phyloP scores from a whole-genome alignment of 2,113 vertebrate species.

The Asarcornis scutulata region DNA sequence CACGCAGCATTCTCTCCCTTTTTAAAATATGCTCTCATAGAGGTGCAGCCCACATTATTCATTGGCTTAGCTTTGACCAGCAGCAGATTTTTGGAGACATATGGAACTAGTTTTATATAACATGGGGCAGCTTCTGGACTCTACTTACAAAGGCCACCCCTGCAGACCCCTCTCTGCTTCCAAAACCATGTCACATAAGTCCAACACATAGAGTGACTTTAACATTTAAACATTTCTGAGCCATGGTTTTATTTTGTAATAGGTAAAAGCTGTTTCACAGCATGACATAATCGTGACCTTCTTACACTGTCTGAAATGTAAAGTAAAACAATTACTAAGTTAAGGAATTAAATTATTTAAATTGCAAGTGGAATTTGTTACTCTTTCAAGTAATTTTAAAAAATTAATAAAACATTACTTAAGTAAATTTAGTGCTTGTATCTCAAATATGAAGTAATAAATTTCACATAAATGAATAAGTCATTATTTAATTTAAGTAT shows the following conservation, averaged over 20 bases:
- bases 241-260: background rate
- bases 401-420: constrained; percentile 69
- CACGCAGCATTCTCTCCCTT: background rate
- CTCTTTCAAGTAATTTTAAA: constrained; percentile 55
- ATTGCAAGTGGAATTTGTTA: constrained; percentile 47
- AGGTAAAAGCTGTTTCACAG: background rate
- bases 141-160: background rate
- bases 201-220: background rate
- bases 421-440: constrained; percentile 59
- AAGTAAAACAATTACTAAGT: constrained; percentile 54
- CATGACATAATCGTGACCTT: background rate
- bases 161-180: no score
- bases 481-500: constrained; percentile 63
- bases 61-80: background rate
- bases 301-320: constrained; percentile 22
- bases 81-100: background rate
- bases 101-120: background rate
- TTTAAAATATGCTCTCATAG: background rate
- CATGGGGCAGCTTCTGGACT: background rate
- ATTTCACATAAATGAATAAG: constrained; percentile 59
- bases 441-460: constrained; percentile 56
- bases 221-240: background rate
- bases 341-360: constrained; percentile 61
- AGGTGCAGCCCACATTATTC: background rate
- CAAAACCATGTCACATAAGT: background rate